Conservation (phyloP, 2,888 invertebrate species). For the Oxystoma pomonae region DNA sequence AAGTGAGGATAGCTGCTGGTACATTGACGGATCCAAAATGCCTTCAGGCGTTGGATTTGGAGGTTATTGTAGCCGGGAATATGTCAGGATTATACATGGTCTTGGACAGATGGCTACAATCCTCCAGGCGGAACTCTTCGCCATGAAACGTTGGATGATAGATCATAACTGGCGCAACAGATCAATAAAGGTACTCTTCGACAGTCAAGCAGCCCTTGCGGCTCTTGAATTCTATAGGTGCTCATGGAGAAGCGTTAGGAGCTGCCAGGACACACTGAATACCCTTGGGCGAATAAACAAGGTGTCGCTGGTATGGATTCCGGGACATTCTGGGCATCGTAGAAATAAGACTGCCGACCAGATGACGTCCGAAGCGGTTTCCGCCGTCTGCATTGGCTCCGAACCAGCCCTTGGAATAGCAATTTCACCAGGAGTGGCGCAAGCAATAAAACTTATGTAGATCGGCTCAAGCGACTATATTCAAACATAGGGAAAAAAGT, state of each 20-base stretch:
- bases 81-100: not conserved
- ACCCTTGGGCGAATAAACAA: not conserved
- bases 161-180: not conserved
- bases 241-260: not conserved
- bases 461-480: too few species aligned
- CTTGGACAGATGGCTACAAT: not conserved
- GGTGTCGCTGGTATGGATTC: not conserved
- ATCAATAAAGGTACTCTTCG: not conserved
- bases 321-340: not conserved
- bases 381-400: not conserved
- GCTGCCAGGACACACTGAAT: not conserved
- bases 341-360: not conserved
- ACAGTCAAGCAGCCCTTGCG: not conserved
- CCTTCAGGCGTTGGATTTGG: not conserved
- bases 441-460: too few species aligned
- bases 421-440: not conserved
- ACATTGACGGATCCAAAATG: not conserved
- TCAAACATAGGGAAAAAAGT: too few species aligned
- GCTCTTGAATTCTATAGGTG: not conserved
- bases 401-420: not conserved
- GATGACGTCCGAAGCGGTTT: not conserved
- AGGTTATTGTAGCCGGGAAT: not conserved
- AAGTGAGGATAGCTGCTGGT: not conserved
- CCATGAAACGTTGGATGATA: not conserved
- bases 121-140: not conserved